Base-by-base conservation (phyloP, 2,888 invertebrate genomes). In the Tyria jacobaeae region DNA sequence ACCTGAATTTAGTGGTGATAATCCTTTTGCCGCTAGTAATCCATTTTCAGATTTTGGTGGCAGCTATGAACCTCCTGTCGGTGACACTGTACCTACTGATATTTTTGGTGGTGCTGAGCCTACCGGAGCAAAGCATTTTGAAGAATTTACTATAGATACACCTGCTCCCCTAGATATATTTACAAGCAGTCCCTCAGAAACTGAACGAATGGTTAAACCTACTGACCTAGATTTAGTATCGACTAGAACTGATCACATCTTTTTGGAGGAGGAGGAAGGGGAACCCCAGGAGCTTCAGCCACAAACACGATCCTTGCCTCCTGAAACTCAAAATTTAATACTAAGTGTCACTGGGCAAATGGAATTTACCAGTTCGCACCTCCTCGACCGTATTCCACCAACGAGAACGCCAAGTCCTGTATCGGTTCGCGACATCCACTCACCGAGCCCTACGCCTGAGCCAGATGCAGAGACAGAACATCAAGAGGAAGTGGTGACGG, bases 401-500 rank as follows among this genome's bases (percentile, higher is more conserved):
- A 98, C 97, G 0, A 95, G 98, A 71, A 97, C 97, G 1, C 98
- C 98, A 0, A 98, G 97, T 86, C 98, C 98, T 0, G 97, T 97
- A 0, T 96, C 97, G 12, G 97, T 97, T 92, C 93, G 96, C 48
- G 97, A 97, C 76, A 92, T 97, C 12, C 97, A 97, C 83, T 97
- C 97, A 0, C 97, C 98, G 0, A 97, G 97, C 79, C 98, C 97
- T 3, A 97, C 97, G 0, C 97, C 91, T 21, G 97, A 89, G 94
- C 96, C 66, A 89, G 95, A 91, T 31, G 66, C 15, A 56, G 89
- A 41, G 0, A 97, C 90, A 24, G 97, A 55, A 31, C 66, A 14
- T 1, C 50, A 66, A 37, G 68, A 69, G 57, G 79, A 89, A 50
- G 66, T 60, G 0, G 86, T 89, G 60, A 63, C 53, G 5, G 84